These are phyloP conservation scores for Pseudonaja textilis DNA, from an alignment of 2,113 vertebrate species.

Conservation along the genomic window DNA sequence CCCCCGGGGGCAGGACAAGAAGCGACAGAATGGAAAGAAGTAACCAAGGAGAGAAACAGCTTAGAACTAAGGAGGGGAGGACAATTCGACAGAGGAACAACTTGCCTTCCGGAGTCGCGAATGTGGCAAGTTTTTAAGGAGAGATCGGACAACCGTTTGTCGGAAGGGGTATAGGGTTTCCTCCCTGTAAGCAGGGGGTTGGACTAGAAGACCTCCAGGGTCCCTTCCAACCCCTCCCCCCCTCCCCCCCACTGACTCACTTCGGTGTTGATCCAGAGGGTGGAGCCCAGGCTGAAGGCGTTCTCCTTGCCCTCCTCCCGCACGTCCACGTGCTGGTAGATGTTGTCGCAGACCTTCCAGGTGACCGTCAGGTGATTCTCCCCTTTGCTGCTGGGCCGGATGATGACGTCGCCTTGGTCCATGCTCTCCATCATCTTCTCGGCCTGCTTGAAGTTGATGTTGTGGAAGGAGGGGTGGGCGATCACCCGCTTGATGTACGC, in stretches of 20 bases:
- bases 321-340: constrained; percentile 96
- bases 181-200: no score
- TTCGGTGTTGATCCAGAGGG: constrained; percentile 94
- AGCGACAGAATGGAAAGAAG: no score
- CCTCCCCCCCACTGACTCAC: constrained; percentile 63
- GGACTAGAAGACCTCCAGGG: no score
- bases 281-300: constrained; percentile 96
- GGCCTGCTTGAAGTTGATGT: constrained; percentile 98
- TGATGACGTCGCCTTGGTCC: constrained; percentile 97
- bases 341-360: constrained; percentile 95
- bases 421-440: constrained; percentile 99
- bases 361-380: constrained; percentile 97
- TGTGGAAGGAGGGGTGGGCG: constrained; percentile 98
- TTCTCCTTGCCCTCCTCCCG: constrained; percentile 98
- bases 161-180: no score
- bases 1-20: no score
- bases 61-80: no score
- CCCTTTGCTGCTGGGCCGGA: constrained; percentile 96
- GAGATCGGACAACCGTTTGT: no score
- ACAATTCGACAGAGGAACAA: no score
- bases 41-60: no score
- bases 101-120: no score
- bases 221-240: not conserved
- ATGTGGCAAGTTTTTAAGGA: no score
- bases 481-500: constrained; percentile 98